A percentile compares a stretch with the other conserved stretches of the same genome.
Evolutionary conservation across 2,888 invertebrate species (phyloP).

Genomic region (Suillia variegata): DNA sequence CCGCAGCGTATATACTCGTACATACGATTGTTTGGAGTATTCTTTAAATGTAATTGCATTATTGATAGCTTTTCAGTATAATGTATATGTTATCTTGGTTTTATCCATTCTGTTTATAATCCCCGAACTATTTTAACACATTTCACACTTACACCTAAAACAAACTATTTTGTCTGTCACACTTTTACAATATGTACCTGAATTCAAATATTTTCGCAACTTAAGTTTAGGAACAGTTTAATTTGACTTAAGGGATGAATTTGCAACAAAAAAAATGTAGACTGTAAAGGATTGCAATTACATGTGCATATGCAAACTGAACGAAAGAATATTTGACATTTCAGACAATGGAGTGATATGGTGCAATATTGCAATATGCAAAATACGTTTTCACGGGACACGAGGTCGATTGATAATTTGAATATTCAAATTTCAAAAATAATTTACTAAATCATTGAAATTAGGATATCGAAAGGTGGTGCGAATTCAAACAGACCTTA

Average conservation of each 20-base stretch:
- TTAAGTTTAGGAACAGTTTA: too few relatives aligned
- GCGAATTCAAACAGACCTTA: not conserved
- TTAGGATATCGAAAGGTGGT: not conserved
- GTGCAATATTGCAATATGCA: not conserved
- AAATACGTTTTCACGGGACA: not conserved
- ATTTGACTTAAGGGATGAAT: not conserved
- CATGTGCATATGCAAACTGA: not conserved
- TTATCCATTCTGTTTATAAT: not conserved
- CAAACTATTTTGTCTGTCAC: too few relatives aligned
- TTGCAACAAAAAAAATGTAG: not conserved
- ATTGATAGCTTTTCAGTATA: too few relatives aligned
- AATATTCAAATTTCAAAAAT: conserved; percentile 13
- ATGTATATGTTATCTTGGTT: too few relatives aligned
- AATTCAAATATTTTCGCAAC: not conserved
- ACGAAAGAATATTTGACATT: not conserved
- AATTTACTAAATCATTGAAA: conserved; percentile 5
- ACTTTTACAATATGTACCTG: too few relatives aligned
- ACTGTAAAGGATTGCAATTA: not conserved
- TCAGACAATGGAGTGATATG: not conserved
- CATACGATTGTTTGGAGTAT: too few relatives aligned
- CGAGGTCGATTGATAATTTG: not conserved
- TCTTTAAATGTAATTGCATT: too few relatives aligned
- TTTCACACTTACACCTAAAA: not conserved
- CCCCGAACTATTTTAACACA: not conserved
- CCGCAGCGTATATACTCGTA: too few relatives aligned